Base-by-base conservation (phyloP, 2,797 vertebrate species). In the Spinibarbus caldwelli region DNA sequence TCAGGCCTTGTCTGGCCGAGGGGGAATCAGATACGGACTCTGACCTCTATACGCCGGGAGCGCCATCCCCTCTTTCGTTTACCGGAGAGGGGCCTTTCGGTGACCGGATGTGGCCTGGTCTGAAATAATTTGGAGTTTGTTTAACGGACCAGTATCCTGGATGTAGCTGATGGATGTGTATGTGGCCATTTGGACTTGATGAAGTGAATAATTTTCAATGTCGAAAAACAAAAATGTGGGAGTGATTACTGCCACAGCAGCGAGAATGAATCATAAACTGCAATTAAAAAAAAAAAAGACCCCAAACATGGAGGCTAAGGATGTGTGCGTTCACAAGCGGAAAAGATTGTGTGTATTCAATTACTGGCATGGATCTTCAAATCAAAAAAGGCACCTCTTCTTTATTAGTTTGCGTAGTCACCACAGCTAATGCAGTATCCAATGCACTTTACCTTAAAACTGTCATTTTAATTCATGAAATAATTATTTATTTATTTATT, bases 21-120 rank as follows among this genome's bases (percentile, higher is more conserved):
- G 98, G 96, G 9, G 98, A 99, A 91, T 99, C 98, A 0, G 98
- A 99, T 94, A 99, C 98, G 1, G 98, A 99, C 95, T 99, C 98
- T 17, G 98, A 99, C 90, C 96, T 98, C 85, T 99, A 94, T 75
- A 90, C 90, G 12, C 87, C 89, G 7, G 88, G 96, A 34, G 98
- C 96, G 0, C 97, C 97, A 0, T 98, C 98, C 0, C 98, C 98
- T 0, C 94, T 97, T 83, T 98, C 98, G 0, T 96, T 97, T 87
- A 97, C 96, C 0, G 96, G 96, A 0, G 98, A 99, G 78, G 94
- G 95, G 70, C 92, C 96, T 31, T 96, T 95, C 34, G 95, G 95
- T 76, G 97, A 99, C 67, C 93, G 96, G 93, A 96, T 95, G 31
- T 99, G 97, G 98, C 95, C 96, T 0, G 93, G 95, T 67, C 90